These are phyloP conservation scores for Typhlichthys eigenmanni DNA, from an alignment of 2,797 vertebrate genomes.

Conservation along the genomic window DNA sequence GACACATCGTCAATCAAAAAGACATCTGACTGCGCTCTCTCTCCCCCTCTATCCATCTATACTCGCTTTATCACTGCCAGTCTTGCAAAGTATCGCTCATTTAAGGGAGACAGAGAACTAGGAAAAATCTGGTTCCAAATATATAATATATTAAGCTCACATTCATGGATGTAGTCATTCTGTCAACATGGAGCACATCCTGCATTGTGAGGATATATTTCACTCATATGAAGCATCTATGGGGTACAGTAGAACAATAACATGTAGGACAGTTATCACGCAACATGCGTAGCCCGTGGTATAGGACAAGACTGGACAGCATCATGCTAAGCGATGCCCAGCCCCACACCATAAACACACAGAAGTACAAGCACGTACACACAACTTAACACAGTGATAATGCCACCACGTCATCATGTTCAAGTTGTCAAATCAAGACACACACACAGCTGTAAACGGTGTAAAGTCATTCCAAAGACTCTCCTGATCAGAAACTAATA, in stretches of 20 bases:
- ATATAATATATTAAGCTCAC: too few relatives aligned
- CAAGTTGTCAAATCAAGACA: conserved; percentile 10
- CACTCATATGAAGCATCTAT: too few relatives aligned
- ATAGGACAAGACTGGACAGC: conserved; percentile 43
- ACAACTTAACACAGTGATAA: background rate
- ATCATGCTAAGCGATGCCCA: conserved; percentile 21
- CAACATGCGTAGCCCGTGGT: too few relatives aligned
- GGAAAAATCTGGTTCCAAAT: too few relatives aligned
- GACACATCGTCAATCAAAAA: conserved; percentile 20
- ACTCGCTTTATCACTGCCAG: too few relatives aligned
- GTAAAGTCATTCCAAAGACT: conserved; percentile 6
- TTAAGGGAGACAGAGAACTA: too few relatives aligned
- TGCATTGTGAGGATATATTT: too few relatives aligned
- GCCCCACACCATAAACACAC: conserved; percentile 13
- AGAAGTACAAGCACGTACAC: background rate
- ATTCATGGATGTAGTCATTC: too few relatives aligned
- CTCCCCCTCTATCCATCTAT: too few relatives aligned
- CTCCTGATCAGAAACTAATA: conserved; percentile 5
- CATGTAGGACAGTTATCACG: background rate
- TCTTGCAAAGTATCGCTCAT: too few relatives aligned
- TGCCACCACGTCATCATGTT: conserved; percentile 14
- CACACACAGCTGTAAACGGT: conserved; percentile 22
- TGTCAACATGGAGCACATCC: too few relatives aligned
- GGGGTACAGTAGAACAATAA: too few relatives aligned
- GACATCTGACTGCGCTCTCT: conserved; percentile 3